phyloP scores from a whole-genome alignment of 2,113 vertebrate genomes.

The Psittacula cyanocephala region DNA sequence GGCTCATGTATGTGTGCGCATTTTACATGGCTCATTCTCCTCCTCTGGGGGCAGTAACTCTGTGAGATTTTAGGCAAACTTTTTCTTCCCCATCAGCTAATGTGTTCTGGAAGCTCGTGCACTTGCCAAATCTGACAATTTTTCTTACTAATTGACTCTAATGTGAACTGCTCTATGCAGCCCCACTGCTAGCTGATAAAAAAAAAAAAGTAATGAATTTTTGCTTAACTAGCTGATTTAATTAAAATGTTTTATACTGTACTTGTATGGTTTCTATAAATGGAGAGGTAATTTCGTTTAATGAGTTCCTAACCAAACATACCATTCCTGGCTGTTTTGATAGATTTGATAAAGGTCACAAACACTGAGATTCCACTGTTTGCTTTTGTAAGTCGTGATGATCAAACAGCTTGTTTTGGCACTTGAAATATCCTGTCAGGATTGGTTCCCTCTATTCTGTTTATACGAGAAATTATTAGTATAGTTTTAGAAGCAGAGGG shows the following conservation, averaged over 20 bases:
- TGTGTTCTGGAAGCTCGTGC: constrained; percentile 9
- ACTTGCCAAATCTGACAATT: constrained; percentile 44
- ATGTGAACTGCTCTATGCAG: constrained; percentile 11
- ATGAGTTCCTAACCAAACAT: constrained; percentile 62
- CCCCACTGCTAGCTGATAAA: constrained; percentile 15
- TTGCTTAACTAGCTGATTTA: constrained; percentile 70
- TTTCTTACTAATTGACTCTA: constrained; percentile 70
- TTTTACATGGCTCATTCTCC: not conserved
- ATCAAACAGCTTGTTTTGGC: constrained; percentile 69
- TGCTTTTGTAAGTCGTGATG: constrained; percentile 51
- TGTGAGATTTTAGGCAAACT: constrained; percentile 1
- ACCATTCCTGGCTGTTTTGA: constrained; percentile 35
- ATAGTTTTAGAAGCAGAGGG: not conserved
- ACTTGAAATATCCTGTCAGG: constrained; percentile 38
- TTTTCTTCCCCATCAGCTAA: not conserved
- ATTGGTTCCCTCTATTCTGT: constrained; percentile 32
- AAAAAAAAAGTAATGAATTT: constrained; percentile 39
- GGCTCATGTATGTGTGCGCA: not conserved
- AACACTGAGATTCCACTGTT: constrained; percentile 23
- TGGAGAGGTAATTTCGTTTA: constrained; percentile 63
- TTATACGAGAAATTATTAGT: constrained; percentile 31
- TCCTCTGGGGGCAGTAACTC: constrained; percentile 32
- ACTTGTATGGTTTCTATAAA: constrained; percentile 65
- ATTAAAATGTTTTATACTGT: constrained; percentile 69
- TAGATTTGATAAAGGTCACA: constrained; percentile 69